Evolutionary conservation across 2,113 vertebrate genomes (phyloP), one percentile per base, ranked within the genome.

Genomic region (Brevimyrus niger): DNA sequence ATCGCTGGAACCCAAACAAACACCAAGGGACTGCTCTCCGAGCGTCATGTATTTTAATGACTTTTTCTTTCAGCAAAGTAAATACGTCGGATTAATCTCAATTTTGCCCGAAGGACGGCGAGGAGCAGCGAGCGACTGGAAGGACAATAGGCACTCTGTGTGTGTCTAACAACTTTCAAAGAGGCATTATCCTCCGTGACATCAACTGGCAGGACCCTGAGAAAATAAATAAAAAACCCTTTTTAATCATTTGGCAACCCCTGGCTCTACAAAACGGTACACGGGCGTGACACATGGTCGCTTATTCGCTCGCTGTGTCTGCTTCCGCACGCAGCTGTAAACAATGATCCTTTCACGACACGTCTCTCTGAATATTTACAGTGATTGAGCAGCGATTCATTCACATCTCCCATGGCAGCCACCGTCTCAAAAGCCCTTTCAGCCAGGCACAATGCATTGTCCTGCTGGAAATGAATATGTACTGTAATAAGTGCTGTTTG

Each of bases 301-400:
- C 90, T 76, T 88, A 85, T 90, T 88, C 89, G 84, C 84, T 55
- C n/a, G 27, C 87, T 89, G 44, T 46, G 31, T 53, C 82, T 55
- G 48, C 61, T 88, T 55, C 86, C 7, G 15, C 17, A 48, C 82
- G 21, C 53, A 51, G 47, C 23, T 31, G 73, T 80, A 87, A 89
- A 89, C 89, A 90, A 89, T 89, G 86, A 61, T 51, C 50, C 83
- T 58, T 89, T 89, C 53, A 46, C 69, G 46, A 82, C 89, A 47
- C 55, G 85, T 90, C 89, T 88, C 84, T 90, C 88, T 89, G 93
- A 92, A 93, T 94, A 94, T 95, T 93, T 93, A 93, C 92, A 91
- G 92, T 92, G 87, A 85, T 91, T 90, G 91, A 89, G 93, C 92
- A 73, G 58, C 50, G 47, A 90, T 91, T 76, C 92, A 93, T 92